Percentiles rank a stretch among this genome's conserved stretches.
Evolutionary conservation across 1,140 invertebrate genomes (phyloP).

Genomic region (Bombus haemorrhoidalis): DNA sequence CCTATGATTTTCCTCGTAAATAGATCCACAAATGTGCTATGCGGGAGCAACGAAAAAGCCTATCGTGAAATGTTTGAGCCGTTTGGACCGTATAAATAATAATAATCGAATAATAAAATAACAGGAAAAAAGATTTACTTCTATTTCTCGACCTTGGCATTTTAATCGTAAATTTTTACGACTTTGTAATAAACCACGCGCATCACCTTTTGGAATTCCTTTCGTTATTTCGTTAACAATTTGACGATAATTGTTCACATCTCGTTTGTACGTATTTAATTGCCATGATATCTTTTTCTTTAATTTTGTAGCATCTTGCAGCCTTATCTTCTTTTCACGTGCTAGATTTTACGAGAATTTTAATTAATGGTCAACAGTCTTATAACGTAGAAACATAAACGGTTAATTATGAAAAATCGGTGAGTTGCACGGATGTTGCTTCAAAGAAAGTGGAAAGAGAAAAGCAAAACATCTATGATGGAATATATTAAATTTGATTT

Average conservation of each 20-base stretch:
- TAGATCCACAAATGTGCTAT: constrained; percentile 83
- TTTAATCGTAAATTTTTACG: constrained; percentile 84
- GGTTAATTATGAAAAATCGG: neutral
- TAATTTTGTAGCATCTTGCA: constrained; percentile 81
- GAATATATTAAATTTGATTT: too few species aligned
- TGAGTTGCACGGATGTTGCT: too few species aligned
- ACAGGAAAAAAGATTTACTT: neutral
- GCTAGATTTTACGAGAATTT: constrained; percentile 73
- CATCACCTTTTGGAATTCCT: constrained; percentile 83
- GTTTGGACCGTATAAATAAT: neutral
- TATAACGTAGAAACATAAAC: neutral
- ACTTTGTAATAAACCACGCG: constrained; percentile 82
- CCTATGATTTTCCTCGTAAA: constrained; percentile 84
- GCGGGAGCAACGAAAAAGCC: constrained; percentile 45
- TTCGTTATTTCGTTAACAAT: constrained; percentile 83
- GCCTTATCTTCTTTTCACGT: constrained; percentile 84
- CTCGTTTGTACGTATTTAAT: constrained; percentile 81
- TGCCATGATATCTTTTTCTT: constrained; percentile 83
- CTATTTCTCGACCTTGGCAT: constrained; percentile 49
- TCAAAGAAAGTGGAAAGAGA: too few species aligned
- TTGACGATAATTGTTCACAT: constrained; percentile 83
- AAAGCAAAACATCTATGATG: too few species aligned
- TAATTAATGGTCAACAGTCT: neutral
- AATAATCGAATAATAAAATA: neutral
- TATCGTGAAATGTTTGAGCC: too few species aligned